Percentiles rank a stretch among this genome's conserved stretches.
These are phyloP conservation scores for Cricetomys ansorgei DNA, from an alignment of 2,113 vertebrate species.

Conservation along the genomic window DNA sequence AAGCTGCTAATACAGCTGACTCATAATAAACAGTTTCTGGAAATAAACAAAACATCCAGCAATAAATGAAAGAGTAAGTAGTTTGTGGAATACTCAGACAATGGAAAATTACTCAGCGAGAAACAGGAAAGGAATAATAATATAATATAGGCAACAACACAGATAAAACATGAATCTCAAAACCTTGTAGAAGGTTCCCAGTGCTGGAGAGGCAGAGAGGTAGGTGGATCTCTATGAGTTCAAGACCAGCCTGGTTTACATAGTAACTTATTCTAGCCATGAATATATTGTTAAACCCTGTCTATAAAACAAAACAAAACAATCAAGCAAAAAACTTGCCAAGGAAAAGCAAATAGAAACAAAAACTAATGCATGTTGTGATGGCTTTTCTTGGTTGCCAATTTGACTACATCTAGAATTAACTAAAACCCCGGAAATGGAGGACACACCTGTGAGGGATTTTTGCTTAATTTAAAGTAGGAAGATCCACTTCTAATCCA, in stretches of 20 bases:
- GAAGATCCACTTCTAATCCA: neutral
- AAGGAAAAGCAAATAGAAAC: neutral
- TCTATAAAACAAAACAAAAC: neutral
- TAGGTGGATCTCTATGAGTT: neutral
- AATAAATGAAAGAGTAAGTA: neutral
- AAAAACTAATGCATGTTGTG: neutral
- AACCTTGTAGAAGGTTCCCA: neutral
- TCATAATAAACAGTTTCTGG: neutral
- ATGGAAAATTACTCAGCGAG: neutral
- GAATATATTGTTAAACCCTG: neutral
- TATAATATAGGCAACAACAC: neutral
- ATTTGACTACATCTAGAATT: neutral
- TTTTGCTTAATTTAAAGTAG: neutral
- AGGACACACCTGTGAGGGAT: neutral
- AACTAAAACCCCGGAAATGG: neutral
- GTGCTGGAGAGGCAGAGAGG: neutral
- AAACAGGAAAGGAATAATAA: neutral
- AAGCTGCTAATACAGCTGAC: neutral
- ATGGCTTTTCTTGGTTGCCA: neutral
- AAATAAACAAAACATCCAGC: slow-evolving; percentile 37
- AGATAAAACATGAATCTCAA: neutral
- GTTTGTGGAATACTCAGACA: neutral
- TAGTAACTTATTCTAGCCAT: neutral
- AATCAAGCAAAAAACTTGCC: neutral
- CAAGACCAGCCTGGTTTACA: neutral